Evolutionary conservation across 2,113 vertebrate genomes (phyloP).

Genomic region (Protobothrops mucrosquamatus): DNA sequence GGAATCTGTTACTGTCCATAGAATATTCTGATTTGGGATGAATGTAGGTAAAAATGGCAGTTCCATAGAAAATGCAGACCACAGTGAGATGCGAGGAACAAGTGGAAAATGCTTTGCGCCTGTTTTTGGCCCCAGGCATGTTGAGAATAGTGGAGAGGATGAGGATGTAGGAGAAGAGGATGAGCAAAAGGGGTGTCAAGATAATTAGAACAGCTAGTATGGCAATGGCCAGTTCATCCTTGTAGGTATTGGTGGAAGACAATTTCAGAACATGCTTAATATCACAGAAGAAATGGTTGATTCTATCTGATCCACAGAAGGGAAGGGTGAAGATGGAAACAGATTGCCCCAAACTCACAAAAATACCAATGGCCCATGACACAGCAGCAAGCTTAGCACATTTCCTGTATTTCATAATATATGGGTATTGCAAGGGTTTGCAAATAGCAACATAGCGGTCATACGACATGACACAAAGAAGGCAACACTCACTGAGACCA

Average conservation of each 20-base stretch:
- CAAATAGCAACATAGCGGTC: neutral
- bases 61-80: too few species aligned
- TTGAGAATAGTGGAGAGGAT: constrained; percentile 22
- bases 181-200: constrained; percentile 20
- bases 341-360: constrained; percentile 33
- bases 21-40: neutral
- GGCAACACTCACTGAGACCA: neutral
- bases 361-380: neutral
- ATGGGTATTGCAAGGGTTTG: neutral
- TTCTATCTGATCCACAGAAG: constrained; percentile 48
- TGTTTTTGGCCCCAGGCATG: neutral
- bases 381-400: neutral
- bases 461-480: neutral
- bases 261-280: constrained; percentile 50
- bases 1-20: neutral
- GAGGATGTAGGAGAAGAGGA: constrained; percentile 31
- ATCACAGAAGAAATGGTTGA: constrained; percentile 61
- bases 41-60: too few species aligned
- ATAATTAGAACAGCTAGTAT: constrained; percentile 8
- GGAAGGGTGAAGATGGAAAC: constrained; percentile 35
- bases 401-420: neutral
- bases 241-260: constrained; percentile 44
- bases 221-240: constrained; percentile 8
- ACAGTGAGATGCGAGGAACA: too few species aligned
- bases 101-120: too few species aligned